These are phyloP conservation scores for Drosophila tripunctata DNA, from an alignment of 2,888 invertebrate genomes.

Conservation along the genomic window DNA sequence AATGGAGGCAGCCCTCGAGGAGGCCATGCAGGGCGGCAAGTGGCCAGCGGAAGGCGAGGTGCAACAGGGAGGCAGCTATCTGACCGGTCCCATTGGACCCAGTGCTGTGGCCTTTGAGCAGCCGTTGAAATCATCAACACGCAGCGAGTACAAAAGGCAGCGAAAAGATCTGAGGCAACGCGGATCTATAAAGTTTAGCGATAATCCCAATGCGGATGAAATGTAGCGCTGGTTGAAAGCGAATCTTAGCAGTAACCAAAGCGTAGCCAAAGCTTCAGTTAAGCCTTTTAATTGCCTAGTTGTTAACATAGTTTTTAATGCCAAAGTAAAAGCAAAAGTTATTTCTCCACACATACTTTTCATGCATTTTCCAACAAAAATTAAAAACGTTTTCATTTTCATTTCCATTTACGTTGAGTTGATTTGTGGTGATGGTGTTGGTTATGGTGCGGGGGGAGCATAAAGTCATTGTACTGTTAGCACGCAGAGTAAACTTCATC, in stretches of 20 bases:
- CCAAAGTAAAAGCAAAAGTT: constrained; percentile 44
- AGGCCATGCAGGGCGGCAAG: constrained; percentile 68
- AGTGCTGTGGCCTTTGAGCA: constrained; percentile 71
- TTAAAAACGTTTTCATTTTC: constrained; percentile 15
- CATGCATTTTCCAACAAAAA: constrained; percentile 11
- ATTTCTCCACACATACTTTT: constrained; percentile 13
- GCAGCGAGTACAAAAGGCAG: constrained; percentile 53
- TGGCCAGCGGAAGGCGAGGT: constrained; percentile 71
- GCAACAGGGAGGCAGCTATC: constrained; percentile 52
- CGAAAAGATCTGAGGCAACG: constrained; percentile 67
- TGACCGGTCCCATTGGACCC: constrained; percentile 70
- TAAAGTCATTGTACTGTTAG: constrained; percentile 57
- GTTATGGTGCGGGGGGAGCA: background rate
- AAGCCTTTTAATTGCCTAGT: constrained; percentile 53
- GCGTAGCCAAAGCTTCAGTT: constrained; percentile 64
- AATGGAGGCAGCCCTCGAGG: constrained; percentile 47
- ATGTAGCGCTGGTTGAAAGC: constrained; percentile 29
- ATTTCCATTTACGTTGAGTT: constrained; percentile 13
- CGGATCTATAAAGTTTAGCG: constrained; percentile 77
- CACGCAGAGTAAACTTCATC: constrained; percentile 54
- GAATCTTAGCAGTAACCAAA: constrained; percentile 57
- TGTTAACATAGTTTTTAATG: constrained; percentile 52
- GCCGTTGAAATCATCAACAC: constrained; percentile 40
- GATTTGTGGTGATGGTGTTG: too few relatives aligned
- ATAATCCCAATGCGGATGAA: constrained; percentile 69